Conservation (phyloP, 1,140 invertebrate species). For the Dendroctonus ponderosae region DNA sequence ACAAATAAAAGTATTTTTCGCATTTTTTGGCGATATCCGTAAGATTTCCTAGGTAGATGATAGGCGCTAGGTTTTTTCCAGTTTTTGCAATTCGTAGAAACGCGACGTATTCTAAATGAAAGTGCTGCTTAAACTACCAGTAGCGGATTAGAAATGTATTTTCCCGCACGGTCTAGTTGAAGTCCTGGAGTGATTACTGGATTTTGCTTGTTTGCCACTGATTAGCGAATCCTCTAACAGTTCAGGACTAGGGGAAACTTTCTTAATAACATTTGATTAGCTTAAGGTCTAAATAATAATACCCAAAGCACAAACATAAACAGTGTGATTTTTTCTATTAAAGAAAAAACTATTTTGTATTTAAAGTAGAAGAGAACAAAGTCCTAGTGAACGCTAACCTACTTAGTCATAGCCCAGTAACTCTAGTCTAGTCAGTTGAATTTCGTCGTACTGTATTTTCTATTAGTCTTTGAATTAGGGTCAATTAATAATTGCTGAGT, state of each 20-base stretch:
- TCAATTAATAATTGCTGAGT: background rate
- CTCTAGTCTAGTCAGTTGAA: slow-evolving; percentile 7
- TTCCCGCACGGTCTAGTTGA: too few relatives aligned
- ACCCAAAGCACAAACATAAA: slow-evolving; percentile 21
- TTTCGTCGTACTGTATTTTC: slow-evolving; percentile 9
- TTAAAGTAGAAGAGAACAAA: slow-evolving; percentile 2
- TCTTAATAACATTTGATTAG: slow-evolving; percentile 1
- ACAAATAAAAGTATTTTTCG: slow-evolving; percentile 19
- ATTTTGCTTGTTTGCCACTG: background rate
- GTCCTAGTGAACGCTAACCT: slow-evolving; percentile 5
- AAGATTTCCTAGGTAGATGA: slow-evolving; percentile 13
- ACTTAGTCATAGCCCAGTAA: background rate
- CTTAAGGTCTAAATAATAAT: slow-evolving; percentile 12
- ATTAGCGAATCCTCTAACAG: background rate
- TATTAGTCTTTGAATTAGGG: background rate
- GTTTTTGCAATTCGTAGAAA: slow-evolving; percentile 18
- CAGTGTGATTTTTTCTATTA: slow-evolving; percentile 28
- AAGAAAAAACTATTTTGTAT: slow-evolving; percentile 28
- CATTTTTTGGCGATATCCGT: slow-evolving; percentile 15
- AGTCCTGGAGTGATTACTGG: too few relatives aligned
- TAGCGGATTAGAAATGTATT: too few relatives aligned
- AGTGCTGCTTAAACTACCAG: slow-evolving; percentile 12
- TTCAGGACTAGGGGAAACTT: background rate
- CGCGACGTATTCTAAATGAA: slow-evolving; percentile 21
- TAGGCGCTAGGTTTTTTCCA: slow-evolving; percentile 14